A percentile compares a stretch with the other conserved stretches of the same genome.
These are phyloP conservation scores for Drosophila bipectinata DNA, from an alignment of 1,140 invertebrate genomes.

Conservation along the genomic window DNA sequence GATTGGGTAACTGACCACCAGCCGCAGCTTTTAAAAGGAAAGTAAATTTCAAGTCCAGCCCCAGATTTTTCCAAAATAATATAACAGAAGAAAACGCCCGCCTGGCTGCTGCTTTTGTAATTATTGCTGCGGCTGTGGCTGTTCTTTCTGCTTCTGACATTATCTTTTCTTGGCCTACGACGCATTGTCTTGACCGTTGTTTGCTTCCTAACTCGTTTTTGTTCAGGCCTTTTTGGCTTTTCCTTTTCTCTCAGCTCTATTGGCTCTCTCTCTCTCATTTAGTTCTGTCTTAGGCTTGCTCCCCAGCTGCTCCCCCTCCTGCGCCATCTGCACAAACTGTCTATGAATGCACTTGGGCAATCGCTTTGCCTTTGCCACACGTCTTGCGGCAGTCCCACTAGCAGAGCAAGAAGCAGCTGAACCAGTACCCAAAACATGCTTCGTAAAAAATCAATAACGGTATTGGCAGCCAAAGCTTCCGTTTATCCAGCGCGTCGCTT, in stretches of 20 bases:
- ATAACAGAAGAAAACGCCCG: constrained; percentile 22
- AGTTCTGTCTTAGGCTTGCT: constrained; percentile 26
- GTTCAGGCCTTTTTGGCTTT: constrained; percentile 15
- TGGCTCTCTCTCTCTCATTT: constrained; percentile 1
- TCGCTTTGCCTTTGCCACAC: not conserved
- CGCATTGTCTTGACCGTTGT: constrained; percentile 38
- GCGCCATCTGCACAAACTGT: not conserved
- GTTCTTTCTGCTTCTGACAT: constrained; percentile 22
- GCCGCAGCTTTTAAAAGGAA: constrained; percentile 27
- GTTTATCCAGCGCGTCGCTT: not conserved
- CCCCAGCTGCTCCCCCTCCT: not conserved
- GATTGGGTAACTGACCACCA: constrained; percentile 23
- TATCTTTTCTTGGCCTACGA: constrained; percentile 21
- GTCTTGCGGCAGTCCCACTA: not conserved
- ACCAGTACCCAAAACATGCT: constrained; percentile 15
- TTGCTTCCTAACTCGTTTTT: constrained; percentile 54
- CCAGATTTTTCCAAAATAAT: not conserved
- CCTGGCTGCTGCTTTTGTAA: not conserved
- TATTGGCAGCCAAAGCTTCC: constrained; percentile 32
- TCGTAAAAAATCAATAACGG: constrained; percentile 58
- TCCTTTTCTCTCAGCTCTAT: constrained; percentile 17
- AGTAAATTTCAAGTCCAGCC: constrained; percentile 29
- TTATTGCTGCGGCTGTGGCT: constrained; percentile 13
- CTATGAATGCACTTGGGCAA: not conserved
- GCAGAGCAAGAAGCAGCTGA: not conserved